These are phyloP conservation scores for Lordiphosa andalusiaca DNA, from an alignment of 2,888 invertebrate genomes.

Conservation along the genomic window DNA sequence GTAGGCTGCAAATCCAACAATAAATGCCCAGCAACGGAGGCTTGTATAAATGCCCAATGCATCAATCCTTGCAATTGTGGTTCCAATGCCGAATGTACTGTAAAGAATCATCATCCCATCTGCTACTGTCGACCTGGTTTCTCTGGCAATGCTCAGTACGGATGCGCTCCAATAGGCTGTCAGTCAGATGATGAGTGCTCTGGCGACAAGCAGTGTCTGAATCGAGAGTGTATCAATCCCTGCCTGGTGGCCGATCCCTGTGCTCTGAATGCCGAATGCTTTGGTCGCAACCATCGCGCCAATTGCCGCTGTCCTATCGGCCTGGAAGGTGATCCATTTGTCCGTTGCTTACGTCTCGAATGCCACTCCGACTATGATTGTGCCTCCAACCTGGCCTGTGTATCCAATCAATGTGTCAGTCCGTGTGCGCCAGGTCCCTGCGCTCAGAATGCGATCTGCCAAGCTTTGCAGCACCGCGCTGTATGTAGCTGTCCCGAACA, in stretches of 20 bases:
- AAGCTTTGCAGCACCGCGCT: constrained; percentile 89
- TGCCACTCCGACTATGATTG: constrained; percentile 91
- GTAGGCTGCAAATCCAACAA: constrained; percentile 89
- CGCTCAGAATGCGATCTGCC: constrained; percentile 91
- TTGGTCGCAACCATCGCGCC: constrained; percentile 88
- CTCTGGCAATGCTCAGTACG: constrained; percentile 91
- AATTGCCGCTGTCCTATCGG: constrained; percentile 90
- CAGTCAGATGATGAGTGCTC: constrained; percentile 90
- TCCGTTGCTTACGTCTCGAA: constrained; percentile 88
- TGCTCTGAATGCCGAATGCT: constrained; percentile 91
- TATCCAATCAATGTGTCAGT: constrained; percentile 87
- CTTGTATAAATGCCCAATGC: constrained; percentile 90
- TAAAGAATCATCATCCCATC: constrained; percentile 91
- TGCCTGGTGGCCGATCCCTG: constrained; percentile 90
- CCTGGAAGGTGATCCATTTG: constrained; percentile 89
- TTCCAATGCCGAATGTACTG: constrained; percentile 89
- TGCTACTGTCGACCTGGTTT: constrained; percentile 91
- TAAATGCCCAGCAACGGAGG: constrained; percentile 90
- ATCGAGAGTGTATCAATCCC: constrained; percentile 90
- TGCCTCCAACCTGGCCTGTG: constrained; percentile 87
- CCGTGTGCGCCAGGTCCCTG: constrained; percentile 90
- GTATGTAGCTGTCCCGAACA: constrained; percentile 91
- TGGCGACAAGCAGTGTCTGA: constrained; percentile 90
- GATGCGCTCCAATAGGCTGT: constrained; percentile 91
- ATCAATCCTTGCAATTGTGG: constrained; percentile 93